Conservation (phyloP, 2,113 vertebrate genomes). For the Ariopsis seemanni region DNA sequence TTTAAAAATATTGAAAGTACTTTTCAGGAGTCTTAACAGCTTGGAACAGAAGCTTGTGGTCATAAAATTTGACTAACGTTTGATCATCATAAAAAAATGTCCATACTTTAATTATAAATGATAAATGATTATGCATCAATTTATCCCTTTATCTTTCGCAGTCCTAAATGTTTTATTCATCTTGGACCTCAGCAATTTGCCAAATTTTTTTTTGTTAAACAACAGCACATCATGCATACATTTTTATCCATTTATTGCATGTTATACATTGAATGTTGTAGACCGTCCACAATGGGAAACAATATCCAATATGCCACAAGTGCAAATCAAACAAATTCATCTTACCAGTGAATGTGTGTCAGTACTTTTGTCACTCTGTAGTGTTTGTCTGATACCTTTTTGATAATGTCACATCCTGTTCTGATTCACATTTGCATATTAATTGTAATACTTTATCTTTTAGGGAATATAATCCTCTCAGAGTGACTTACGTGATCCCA, state of each 20-base stretch:
- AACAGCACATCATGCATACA: neutral
- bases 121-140: neutral
- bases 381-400: neutral
- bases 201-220: neutral
- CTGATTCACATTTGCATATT: neutral
- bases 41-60: neutral
- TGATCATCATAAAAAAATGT: neutral
- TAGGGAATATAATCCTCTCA: neutral
- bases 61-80: neutral
- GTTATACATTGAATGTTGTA: neutral
- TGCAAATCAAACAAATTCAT: no score
- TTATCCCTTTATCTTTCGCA: neutral
- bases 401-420: neutral
- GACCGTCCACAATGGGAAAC: no score
- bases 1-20: constrained; percentile 6
- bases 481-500: neutral
- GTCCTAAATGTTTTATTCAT: neutral
- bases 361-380: neutral
- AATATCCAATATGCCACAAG: no score
- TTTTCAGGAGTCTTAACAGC: neutral
- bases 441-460: neutral
- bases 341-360: neutral
- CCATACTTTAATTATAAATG: neutral
- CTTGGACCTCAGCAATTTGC: neutral
- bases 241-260: neutral